phyloP scores from a whole-genome alignment of 2,113 vertebrate genomes.

The Pleuronectes platessa region DNA sequence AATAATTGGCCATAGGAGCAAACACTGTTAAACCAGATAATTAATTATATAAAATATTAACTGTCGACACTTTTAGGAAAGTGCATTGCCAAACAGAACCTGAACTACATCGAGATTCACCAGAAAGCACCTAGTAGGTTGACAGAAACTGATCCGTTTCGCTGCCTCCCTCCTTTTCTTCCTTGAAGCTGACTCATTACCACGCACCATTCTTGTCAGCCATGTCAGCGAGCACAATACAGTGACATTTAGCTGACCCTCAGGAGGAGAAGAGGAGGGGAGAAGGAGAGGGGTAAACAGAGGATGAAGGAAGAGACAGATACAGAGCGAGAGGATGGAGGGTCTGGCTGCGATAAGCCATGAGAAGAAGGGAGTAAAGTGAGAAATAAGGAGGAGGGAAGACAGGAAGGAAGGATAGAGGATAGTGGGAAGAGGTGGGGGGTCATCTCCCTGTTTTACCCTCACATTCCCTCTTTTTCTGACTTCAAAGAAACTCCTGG shows the following conservation, averaged over 20 bases:
- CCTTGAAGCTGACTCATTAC: constrained; percentile 60
- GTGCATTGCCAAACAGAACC: neutral
- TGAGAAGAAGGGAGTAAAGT: constrained; percentile 25
- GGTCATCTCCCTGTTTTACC: constrained; percentile 27
- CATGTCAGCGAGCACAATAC: constrained; percentile 63
- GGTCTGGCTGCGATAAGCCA: constrained; percentile 13
- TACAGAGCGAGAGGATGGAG: neutral
- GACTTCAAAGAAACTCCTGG: constrained; percentile 73
- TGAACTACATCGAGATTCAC: constrained; percentile 2
- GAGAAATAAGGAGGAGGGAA: constrained; percentile 11
- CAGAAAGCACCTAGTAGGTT: constrained; percentile 12
- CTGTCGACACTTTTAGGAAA: neutral
- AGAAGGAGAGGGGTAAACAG: constrained; percentile 11
- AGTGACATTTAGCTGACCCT: constrained; percentile 69
- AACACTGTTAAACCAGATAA: neutral
- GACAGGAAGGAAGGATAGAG: constrained; percentile 26
- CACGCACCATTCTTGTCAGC: constrained; percentile 56
- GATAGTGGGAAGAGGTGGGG: constrained; percentile 16
- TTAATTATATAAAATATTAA: neutral
- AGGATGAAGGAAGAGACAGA: constrained; percentile 5
- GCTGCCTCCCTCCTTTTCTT: constrained; percentile 41
- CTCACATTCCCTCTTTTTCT: constrained; percentile 55
- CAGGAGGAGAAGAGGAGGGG: constrained; percentile 19
- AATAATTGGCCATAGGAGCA: neutral
- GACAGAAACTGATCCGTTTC: constrained; percentile 53